Percentiles rank a stretch among this genome's conserved stretches.
phyloP scores from a whole-genome alignment of 2,888 invertebrate genomes.

The Athalia circularis region DNA sequence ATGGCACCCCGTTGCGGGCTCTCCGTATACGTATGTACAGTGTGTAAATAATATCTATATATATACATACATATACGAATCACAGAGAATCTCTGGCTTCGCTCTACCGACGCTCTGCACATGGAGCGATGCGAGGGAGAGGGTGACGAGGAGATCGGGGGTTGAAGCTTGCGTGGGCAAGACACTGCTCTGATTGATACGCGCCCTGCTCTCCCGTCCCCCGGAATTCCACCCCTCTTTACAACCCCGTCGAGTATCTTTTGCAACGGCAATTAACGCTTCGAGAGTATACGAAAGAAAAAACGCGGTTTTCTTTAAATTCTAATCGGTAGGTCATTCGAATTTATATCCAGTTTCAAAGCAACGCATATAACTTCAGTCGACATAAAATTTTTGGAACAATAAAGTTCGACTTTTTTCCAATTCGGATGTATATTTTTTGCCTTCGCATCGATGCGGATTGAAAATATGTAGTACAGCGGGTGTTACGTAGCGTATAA shows the following conservation, averaged over 20 bases:
- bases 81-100: conserved; percentile 59
- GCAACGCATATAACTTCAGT: too few relatives aligned
- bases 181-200: conserved; percentile 68
- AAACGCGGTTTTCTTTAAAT: background rate
- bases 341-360: too few relatives aligned
- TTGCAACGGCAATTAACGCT: conserved; percentile 33
- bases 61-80: conserved; percentile 57
- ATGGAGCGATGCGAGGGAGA: conserved; percentile 54
- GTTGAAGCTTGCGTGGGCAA: conserved; percentile 59
- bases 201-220: conserved; percentile 36
- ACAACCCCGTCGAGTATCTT: conserved; percentile 7
- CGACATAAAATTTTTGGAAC: background rate
- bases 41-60: background rate
- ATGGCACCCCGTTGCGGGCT: conserved; percentile 61
- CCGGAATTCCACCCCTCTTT: background rate
- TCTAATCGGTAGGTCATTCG: background rate
- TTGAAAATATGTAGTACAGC: background rate
- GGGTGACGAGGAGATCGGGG: conserved; percentile 51
- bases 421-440: background rate
- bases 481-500: too few relatives aligned
- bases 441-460: background rate
- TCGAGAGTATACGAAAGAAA: background rate
- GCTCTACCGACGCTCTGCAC: conserved; percentile 59
- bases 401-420: background rate
- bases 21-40: background rate